Conservation (phyloP, 2,797 vertebrate species). For the Phoxinus dragarum region DNA sequence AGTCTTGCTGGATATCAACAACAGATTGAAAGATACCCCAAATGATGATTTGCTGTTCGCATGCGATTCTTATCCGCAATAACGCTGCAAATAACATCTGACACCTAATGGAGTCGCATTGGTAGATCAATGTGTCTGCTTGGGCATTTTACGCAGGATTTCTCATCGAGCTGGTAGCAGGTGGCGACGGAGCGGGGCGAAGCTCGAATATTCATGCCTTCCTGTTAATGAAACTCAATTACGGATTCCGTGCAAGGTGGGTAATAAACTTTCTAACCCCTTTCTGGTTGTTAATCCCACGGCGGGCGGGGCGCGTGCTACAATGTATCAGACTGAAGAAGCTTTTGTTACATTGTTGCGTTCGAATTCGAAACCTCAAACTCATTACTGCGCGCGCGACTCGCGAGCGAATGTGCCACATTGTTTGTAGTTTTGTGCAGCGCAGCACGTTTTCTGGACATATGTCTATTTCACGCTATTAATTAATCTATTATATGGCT, state of each 20-base stretch:
- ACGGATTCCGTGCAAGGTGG: conserved; percentile 78
- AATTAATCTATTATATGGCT: background rate
- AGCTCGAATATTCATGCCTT: conserved; percentile 48
- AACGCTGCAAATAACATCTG: background rate
- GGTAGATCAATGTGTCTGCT: conserved; percentile 19
- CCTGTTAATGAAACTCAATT: conserved; percentile 80
- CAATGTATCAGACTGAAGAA: background rate
- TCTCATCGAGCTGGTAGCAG: conserved; percentile 53
- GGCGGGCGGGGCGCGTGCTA: conserved; percentile 29
- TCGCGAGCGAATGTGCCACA: background rate
- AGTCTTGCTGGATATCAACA: conserved; percentile 55
- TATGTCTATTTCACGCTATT: background rate
- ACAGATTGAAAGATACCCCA: conserved; percentile 33
- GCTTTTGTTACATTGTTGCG: conserved; percentile 32
- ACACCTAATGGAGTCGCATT: background rate
- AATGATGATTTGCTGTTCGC: conserved; percentile 14
- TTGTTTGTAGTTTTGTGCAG: background rate
- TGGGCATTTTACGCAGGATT: conserved; percentile 39
- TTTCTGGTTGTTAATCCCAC: conserved; percentile 2
- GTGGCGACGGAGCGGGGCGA: conserved; percentile 40
- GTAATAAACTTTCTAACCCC: conserved; percentile 49
- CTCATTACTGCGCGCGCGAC: background rate
- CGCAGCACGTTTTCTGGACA: background rate
- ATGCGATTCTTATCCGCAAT: background rate
- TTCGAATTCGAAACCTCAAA: conserved; percentile 12